phyloP scores from a whole-genome alignment of 2,888 invertebrate genomes.

The Cantharis lateralis region DNA sequence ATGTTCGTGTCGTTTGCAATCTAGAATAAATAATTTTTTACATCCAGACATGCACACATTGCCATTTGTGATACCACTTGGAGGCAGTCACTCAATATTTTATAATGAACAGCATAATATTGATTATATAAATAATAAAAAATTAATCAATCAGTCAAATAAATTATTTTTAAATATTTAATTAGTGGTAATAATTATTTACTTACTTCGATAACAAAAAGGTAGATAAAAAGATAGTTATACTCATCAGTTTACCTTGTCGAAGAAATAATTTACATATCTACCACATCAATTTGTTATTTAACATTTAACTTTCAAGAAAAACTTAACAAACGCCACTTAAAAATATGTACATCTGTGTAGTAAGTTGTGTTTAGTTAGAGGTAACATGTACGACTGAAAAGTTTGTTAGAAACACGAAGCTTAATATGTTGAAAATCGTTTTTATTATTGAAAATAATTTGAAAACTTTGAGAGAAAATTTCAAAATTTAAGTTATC shows the following conservation, averaged over 20 bases:
- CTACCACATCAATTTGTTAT: not conserved
- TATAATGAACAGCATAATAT: not conserved
- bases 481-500: too few species aligned
- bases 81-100: constrained; percentile 1
- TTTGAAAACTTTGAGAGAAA: not conserved
- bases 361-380: not conserved
- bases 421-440: not conserved
- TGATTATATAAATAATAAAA: not conserved
- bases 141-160: not conserved
- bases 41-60: not conserved
- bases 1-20: constrained; percentile 19
- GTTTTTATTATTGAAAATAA: not conserved
- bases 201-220: not conserved
- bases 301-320: not conserved
- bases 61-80: not conserved
- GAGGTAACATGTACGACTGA: not conserved
- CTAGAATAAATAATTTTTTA: not conserved
- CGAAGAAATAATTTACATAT: not conserved
- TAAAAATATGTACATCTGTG: not conserved
- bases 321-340: not conserved
- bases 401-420: not conserved
- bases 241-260: not conserved
- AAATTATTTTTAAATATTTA: not conserved
- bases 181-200: not conserved
- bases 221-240: not conserved